Base-by-base conservation (phyloP, 2,888 invertebrate genomes). In the Stenodema calcarata region DNA sequence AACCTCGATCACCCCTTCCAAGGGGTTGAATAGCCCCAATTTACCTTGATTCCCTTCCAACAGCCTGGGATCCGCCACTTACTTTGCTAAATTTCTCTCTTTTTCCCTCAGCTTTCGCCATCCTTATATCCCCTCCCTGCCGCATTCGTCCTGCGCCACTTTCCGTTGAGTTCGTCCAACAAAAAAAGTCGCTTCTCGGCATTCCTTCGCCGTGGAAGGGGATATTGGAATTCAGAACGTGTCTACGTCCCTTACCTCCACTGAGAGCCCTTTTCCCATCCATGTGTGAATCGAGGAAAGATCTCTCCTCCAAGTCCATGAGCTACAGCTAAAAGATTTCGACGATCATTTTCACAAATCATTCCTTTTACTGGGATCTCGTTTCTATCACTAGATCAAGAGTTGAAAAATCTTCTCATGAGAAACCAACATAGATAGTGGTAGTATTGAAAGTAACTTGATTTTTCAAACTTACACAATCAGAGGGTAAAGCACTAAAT, bases 11-110 rank as follows among this genome's bases (percentile, higher is more conserved):
- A 70, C 70, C 44, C 70, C 30, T 82, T 50, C 30, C 70, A 82
- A 16, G 35, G 18, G 82, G 82, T 82, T 82, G 82, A 82, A 82
- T 82, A 42, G 82, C 70, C 16, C 82, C 82, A 82, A 82, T 82
- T 82, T 70, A 42, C 41, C 42, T 54, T 70, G 82, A 82, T 82
- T 82, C 27, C 70, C 27, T 42, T 28, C 42, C 42, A 42, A 44
- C 23, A 44, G 28, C 47, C 44, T 42, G 47, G 47, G 47, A 78
- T 44, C 78, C 47, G 9, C 78, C 78, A 78, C 78, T 78, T 78
- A 78, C 42, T 78, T 78, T 44, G 18, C 44, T 47, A 44, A 23
- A 78, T 44, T 44, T 44, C 78, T 42, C 76, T 42, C 47, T 42
- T 44, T 42, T 44, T 27, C 44, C 44, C 16, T 44, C 78, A 23